Evolutionary conservation across 2,797 vertebrate species (phyloP).

Genomic region (Nasua narica): DNA sequence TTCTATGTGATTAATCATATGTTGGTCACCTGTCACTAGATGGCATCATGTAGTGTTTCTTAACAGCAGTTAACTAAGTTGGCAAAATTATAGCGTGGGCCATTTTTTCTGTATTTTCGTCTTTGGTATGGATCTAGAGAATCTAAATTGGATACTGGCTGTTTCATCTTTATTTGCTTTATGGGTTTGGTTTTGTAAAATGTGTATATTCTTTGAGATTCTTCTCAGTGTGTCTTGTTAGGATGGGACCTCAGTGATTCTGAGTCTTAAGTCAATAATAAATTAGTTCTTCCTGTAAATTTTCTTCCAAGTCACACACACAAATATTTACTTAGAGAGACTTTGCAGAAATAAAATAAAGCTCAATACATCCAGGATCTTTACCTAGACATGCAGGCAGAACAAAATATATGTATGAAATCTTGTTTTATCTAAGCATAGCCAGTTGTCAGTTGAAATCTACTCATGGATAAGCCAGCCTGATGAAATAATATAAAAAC

Average conservation of each 20-base stretch:
- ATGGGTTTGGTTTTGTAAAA: not conserved
- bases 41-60: slow-evolving; percentile 46
- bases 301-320: slow-evolving; percentile 9
- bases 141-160: not conserved
- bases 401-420: not conserved
- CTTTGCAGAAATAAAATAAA: slow-evolving; percentile 13
- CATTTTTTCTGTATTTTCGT: not conserved
- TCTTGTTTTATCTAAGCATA: not conserved
- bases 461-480: not conserved
- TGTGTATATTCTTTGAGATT: not conserved
- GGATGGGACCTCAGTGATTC: not conserved
- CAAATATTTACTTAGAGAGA: not conserved
- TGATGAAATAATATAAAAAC: not conserved
- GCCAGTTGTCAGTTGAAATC: not conserved
- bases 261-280: not conserved
- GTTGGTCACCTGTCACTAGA: slow-evolving; percentile 55
- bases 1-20: not conserved
- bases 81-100: not conserved
- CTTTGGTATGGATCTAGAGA: not conserved
- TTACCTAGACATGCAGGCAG: not conserved
- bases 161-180: not conserved
- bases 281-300: not conserved
- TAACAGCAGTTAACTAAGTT: not conserved
- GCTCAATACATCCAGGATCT: not conserved
- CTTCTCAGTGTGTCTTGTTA: not conserved